Conservation (phyloP, 2,888 invertebrate species). For the Drosophila merina region DNA sequence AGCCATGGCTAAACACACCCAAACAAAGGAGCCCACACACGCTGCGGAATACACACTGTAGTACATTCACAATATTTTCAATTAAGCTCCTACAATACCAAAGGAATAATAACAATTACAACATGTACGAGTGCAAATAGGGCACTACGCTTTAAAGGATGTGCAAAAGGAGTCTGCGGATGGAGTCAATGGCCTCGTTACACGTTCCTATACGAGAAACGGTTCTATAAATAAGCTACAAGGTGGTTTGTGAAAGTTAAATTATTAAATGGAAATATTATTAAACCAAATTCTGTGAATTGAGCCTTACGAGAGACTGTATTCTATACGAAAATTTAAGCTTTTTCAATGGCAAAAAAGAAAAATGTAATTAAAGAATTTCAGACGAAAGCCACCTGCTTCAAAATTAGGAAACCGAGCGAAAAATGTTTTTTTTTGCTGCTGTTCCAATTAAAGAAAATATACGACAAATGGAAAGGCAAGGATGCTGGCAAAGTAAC, state of each 20-base stretch:
- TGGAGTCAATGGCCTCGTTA: slow-evolving; percentile 6
- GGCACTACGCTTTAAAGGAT: slow-evolving; percentile 39
- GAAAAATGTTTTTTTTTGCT: background rate
- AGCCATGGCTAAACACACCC: slow-evolving; percentile 58
- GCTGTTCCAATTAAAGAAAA: slow-evolving; percentile 23
- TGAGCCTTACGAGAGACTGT: too few relatives aligned
- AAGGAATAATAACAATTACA: slow-evolving; percentile 77
- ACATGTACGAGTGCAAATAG: slow-evolving; percentile 35
- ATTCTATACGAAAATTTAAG: background rate
- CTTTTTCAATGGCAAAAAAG: background rate
- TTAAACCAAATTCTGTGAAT: too few relatives aligned
- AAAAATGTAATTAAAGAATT: background rate
- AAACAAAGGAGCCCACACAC: slow-evolving; percentile 35
- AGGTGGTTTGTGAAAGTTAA: too few relatives aligned
- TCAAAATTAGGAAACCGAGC: background rate
- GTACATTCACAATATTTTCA: slow-evolving; percentile 74
- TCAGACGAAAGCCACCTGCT: background rate
- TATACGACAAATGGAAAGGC: slow-evolving; percentile 13
- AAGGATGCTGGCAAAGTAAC: slow-evolving; percentile 20
- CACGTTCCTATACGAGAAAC: background rate
- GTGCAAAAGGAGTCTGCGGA: slow-evolving; percentile 1
- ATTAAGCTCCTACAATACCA: slow-evolving; percentile 75
- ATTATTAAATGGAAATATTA: too few relatives aligned
- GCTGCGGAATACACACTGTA: slow-evolving; percentile 33
- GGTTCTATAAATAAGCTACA: background rate